phyloP scores from a whole-genome alignment of 2,888 invertebrate species.

The Encarsia formosa region DNA sequence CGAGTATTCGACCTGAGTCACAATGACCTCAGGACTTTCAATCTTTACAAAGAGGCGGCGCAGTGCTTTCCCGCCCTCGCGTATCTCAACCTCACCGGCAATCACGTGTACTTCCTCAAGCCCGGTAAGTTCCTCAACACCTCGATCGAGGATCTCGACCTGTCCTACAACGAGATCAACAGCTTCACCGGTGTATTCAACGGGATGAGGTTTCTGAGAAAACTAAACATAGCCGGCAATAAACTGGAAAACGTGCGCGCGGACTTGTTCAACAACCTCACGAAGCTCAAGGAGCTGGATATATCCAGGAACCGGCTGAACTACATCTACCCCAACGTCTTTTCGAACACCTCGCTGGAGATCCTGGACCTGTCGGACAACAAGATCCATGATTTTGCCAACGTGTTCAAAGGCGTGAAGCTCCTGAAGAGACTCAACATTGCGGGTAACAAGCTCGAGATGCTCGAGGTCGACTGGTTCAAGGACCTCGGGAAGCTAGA shows the following conservation, averaged over 20 bases:
- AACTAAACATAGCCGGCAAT: constrained; percentile 42
- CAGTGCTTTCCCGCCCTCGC: neutral
- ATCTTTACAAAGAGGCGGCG: too few relatives aligned
- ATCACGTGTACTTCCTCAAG: constrained; percentile 46
- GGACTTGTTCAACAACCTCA: constrained; percentile 34
- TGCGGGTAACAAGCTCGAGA: constrained; percentile 64
- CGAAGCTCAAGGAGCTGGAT: constrained; percentile 59
- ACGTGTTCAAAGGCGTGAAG: constrained; percentile 57
- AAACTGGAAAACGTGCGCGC: neutral
- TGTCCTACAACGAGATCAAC: too few relatives aligned
- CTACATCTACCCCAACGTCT: constrained; percentile 57
- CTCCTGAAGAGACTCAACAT: constrained; percentile 68
- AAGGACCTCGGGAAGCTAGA: constrained; percentile 60
- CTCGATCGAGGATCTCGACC: too few relatives aligned
- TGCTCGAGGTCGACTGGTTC: constrained; percentile 64
- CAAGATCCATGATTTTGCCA: constrained; percentile 57
- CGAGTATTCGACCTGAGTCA: constrained; percentile 51
- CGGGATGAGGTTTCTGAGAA: constrained; percentile 54
- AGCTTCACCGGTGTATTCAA: neutral
- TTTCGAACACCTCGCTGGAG: constrained; percentile 61
- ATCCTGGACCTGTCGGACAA: constrained; percentile 70
- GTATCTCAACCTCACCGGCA: constrained; percentile 32
- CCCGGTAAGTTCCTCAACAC: neutral
- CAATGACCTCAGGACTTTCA: constrained; percentile 42
- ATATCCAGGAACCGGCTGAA: constrained; percentile 66